phyloP scores from a whole-genome alignment of 2,888 invertebrate genomes.

The Lasioglossum leucozonium region DNA sequence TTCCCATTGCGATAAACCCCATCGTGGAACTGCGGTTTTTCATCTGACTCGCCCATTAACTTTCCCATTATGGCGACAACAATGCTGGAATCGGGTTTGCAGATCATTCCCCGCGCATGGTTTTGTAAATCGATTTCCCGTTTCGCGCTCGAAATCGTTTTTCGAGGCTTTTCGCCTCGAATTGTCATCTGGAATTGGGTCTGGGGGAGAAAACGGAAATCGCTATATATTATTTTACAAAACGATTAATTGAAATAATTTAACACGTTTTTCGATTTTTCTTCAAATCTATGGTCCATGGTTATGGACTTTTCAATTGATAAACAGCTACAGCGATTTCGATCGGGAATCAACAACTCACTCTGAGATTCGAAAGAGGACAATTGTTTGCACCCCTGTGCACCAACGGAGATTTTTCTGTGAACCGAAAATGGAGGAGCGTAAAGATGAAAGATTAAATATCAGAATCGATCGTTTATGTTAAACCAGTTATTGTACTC shows the following conservation, averaged over 20 bases:
- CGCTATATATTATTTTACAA: not conserved
- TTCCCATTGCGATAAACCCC: conserved; percentile 40
- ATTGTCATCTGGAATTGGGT: not conserved
- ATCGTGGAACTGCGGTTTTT: not conserved
- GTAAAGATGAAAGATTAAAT: not conserved
- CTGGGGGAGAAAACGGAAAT: not conserved
- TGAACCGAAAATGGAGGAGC: not conserved
- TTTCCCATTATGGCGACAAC: conserved; percentile 27
- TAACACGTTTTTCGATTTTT: not conserved
- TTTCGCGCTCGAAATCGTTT: not conserved
- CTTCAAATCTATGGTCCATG: not conserved
- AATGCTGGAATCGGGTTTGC: conserved; percentile 7
- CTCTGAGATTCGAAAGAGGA: not conserved
- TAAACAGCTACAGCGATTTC: no score
- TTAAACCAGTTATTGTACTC: not conserved
- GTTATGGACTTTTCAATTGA: no score
- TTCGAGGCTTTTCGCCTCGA: not conserved
- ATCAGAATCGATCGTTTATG: not conserved
- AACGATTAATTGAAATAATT: not conserved
- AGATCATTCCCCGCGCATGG: not conserved
- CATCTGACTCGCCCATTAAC: not conserved
- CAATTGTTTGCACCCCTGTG: not conserved
- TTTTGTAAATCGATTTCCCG: conserved; percentile 1
- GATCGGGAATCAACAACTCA: no score
- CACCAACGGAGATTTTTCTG: not conserved